Evolutionary conservation across 2,797 vertebrate genomes (phyloP).

Genomic region (Esox masquinongy): DNA sequence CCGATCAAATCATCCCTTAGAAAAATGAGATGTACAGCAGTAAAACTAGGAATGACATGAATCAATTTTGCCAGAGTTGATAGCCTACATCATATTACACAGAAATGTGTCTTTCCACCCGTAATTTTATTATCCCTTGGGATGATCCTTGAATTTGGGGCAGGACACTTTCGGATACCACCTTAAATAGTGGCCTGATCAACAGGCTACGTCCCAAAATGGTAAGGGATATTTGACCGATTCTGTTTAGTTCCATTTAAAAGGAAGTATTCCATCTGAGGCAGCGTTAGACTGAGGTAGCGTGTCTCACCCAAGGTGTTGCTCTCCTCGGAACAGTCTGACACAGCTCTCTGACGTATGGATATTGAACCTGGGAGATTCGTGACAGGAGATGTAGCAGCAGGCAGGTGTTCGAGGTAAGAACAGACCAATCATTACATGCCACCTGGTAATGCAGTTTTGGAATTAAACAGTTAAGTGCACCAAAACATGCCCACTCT

Average conservation of each 20-base stretch:
- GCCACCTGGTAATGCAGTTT: too few relatives aligned
- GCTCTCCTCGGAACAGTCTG: background rate
- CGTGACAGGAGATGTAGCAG: conserved; percentile 30
- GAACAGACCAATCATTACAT: too few relatives aligned
- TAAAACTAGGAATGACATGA: conserved; percentile 28
- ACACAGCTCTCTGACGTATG: too few relatives aligned
- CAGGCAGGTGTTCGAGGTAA: conserved; percentile 20
- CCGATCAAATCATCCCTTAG: conserved; percentile 21
- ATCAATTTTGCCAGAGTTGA: conserved; percentile 13
- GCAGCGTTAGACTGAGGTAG: conserved; percentile 30
- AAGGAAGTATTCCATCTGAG: background rate
- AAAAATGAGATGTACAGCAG: conserved; percentile 33
- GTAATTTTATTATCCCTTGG: conserved; percentile 32
- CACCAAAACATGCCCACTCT: too few relatives aligned
- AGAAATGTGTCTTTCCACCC: background rate
- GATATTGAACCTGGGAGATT: conserved; percentile 40
- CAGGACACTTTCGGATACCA: conserved; percentile 4
- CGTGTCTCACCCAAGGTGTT: conserved; percentile 35
- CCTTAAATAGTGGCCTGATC: conserved; percentile 13
- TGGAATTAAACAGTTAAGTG: too few relatives aligned
- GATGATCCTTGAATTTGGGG: conserved; percentile 6
- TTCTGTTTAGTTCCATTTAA: too few relatives aligned
- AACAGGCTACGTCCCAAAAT: background rate
- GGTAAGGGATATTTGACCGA: too few relatives aligned
- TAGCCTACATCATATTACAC: background rate